A percentile compares a stretch with the other conserved stretches of the same genome.
Evolutionary conservation across 2,888 invertebrate species (phyloP).

Genomic region (Oscheius myriophilus): DNA sequence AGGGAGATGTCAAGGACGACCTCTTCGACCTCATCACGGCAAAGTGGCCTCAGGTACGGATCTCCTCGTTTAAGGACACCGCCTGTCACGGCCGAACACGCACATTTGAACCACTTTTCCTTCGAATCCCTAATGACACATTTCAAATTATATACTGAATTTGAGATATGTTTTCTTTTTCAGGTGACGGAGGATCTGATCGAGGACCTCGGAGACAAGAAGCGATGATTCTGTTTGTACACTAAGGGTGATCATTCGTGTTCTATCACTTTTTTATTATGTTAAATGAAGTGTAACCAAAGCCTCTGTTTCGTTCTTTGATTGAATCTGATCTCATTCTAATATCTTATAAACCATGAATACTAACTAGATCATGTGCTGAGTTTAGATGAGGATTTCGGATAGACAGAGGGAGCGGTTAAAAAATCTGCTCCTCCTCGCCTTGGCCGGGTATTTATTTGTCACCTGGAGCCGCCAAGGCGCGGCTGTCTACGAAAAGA

Average conservation of each 20-base stretch:
- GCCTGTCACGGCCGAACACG: no score
- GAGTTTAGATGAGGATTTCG: no score
- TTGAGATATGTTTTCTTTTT: not conserved
- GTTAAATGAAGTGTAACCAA: no score
- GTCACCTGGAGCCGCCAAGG: conserved; percentile 31
- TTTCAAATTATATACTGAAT: no score
- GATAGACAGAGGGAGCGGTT: conserved; percentile 18
- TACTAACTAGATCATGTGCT: no score
- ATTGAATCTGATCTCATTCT: not conserved
- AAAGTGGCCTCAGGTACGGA: conserved; percentile 84
- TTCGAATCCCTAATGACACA: no score
- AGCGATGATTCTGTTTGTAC: conserved; percentile 40
- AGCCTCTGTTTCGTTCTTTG: no score
- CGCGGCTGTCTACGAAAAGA: not conserved
- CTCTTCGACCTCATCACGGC: conserved; percentile 96
- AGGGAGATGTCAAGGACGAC: conserved; percentile 91
- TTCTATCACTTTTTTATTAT: no score
- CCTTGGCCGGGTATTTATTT: conserved; percentile 23
- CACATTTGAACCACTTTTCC: no score
- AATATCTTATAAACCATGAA: not conserved
- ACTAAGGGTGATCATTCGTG: no score
- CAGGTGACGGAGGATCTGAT: conserved; percentile 45
- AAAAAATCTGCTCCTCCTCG: conserved; percentile 21
- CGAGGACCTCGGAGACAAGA: conserved; percentile 62
- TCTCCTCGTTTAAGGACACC: no score